Evolutionary conservation across 2,113 vertebrate genomes (phyloP).

Genomic region (Lepus americanus): DNA sequence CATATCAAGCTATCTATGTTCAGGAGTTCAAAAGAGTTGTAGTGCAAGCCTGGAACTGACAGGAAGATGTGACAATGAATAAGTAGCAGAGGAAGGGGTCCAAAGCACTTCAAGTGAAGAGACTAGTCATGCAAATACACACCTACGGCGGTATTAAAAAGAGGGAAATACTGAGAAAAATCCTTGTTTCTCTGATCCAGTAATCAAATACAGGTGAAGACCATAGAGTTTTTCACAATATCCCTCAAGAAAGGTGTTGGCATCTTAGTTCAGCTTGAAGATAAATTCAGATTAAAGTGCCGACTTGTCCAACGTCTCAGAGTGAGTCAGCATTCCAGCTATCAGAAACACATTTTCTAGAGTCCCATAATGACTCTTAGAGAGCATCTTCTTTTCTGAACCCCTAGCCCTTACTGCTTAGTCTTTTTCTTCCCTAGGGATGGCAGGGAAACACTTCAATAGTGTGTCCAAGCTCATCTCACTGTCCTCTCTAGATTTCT

Average conservation of each 20-base stretch:
- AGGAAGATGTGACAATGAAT: not conserved
- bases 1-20: not conserved
- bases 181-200: not conserved
- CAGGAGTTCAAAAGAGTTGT: not conserved
- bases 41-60: not conserved
- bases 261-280: slow-evolving; percentile 3
- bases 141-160: not conserved
- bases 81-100: not conserved
- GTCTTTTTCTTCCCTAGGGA: not conserved
- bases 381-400: not conserved
- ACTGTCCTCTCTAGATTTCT: not conserved
- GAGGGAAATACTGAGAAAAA: not conserved
- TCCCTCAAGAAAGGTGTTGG: not conserved
- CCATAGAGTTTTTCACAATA: not conserved
- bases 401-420: not conserved
- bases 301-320: not conserved
- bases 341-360: not conserved
- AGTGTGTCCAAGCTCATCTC: not conserved
- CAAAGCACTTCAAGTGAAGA: not conserved
- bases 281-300: slow-evolving; percentile 29
- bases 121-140: not conserved
- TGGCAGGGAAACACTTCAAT: slow-evolving; percentile 5
- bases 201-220: not conserved
- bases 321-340: not conserved
- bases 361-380: not conserved